Percentiles rank a stretch among this genome's conserved stretches.
phyloP scores from a whole-genome alignment of 2,113 vertebrate species.

The Cynopterus brachyotis region DNA sequence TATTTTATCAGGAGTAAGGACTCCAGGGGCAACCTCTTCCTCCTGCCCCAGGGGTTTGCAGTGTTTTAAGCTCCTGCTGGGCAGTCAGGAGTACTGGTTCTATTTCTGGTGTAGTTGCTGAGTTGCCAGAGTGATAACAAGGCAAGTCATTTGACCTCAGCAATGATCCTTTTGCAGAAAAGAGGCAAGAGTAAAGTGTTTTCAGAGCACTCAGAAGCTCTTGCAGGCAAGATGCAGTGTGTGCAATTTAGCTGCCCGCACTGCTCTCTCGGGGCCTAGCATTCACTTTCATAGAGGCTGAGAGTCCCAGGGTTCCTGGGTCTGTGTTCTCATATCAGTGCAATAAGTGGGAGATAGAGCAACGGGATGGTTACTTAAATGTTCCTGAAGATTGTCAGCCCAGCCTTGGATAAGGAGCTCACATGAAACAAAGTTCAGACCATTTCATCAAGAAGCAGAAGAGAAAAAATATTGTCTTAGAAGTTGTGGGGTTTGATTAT shows the following conservation, averaged over 20 bases:
- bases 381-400: not conserved
- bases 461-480: not conserved
- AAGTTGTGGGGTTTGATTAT: not conserved
- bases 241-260: not conserved
- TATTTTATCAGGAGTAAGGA: not conserved
- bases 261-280: not conserved
- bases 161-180: not conserved
- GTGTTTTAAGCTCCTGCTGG: not conserved
- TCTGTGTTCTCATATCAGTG: not conserved
- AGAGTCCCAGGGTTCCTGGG: not conserved
- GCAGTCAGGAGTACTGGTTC: not conserved
- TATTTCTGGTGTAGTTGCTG: conserved; percentile 44
- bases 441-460: not conserved
- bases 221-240: not conserved
- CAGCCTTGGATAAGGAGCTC: not conserved
- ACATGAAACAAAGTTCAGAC: not conserved
- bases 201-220: not conserved
- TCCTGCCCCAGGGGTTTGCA: not conserved
- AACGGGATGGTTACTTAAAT: not conserved
- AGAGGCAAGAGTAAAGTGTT: not conserved
- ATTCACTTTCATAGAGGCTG: not conserved
- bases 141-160: conserved; percentile 39
- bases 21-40: not conserved
- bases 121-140: not conserved
- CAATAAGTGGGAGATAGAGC: not conserved